Evolutionary conservation across 2,113 vertebrate genomes (phyloP).

Genomic region (Micromys minutus): DNA sequence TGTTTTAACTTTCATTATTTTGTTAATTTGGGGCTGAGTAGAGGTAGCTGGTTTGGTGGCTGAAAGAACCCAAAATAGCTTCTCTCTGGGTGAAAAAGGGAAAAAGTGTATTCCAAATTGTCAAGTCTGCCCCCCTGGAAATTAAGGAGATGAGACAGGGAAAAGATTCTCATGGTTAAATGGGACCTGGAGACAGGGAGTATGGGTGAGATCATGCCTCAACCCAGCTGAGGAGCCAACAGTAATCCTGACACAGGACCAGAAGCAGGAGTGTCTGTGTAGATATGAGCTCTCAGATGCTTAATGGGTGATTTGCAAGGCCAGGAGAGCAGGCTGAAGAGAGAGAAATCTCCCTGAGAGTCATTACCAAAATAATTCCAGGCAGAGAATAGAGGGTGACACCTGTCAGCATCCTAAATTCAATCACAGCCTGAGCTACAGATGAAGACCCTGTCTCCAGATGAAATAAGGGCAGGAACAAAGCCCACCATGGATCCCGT

Average conservation of each 20-base stretch:
- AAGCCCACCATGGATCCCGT: neutral
- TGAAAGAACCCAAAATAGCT: neutral
- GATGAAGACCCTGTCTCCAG: neutral
- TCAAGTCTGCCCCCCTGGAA: neutral
- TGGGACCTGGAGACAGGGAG: neutral
- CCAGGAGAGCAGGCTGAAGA: too few species aligned
- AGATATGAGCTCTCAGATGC: neutral
- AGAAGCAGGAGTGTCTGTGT: accelerated
- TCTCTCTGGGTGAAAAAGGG: neutral
- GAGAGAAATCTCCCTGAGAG: neutral
- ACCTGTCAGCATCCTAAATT: neutral
- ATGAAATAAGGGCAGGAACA: neutral
- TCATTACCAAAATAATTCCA: neutral
- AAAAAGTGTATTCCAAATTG: neutral
- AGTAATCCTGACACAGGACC: too few species aligned
- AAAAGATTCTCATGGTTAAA: neutral
- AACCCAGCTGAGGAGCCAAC: too few species aligned
- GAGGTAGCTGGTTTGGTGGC: neutral
- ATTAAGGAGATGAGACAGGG: neutral
- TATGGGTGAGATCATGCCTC: neutral
- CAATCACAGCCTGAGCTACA: neutral
- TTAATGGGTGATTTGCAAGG: neutral
- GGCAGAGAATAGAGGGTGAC: neutral
- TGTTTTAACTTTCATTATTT: too few species aligned
- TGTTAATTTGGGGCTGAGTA: neutral